phyloP scores from a whole-genome alignment of 2,113 vertebrate genomes.

The Alces alces region DNA sequence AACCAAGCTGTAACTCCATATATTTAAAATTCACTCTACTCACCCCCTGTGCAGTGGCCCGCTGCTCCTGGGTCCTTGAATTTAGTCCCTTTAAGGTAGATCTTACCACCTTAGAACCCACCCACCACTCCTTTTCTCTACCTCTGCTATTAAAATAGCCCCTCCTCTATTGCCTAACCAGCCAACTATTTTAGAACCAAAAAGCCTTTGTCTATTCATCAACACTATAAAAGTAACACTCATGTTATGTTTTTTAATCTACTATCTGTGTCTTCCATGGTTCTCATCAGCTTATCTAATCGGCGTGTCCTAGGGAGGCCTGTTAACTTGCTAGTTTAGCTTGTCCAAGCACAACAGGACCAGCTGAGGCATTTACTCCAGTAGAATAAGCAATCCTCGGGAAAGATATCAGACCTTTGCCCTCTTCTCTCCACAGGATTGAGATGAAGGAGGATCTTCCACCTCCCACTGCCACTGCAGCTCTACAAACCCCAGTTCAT shows the following conservation, averaged over 20 bases:
- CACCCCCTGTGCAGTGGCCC: not conserved
- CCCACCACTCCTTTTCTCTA: not conserved
- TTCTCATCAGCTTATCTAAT: conserved; percentile 57
- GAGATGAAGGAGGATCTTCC: not conserved
- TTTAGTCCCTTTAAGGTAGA: not conserved
- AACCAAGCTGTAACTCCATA: not conserved
- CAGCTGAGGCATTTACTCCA: not conserved
- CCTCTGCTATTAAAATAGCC: not conserved
- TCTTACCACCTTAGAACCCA: not conserved
- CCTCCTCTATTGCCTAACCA: conserved; percentile 21
- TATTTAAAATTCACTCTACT: conserved; percentile 48
- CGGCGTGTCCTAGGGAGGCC: not conserved
- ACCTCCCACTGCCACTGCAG: not conserved
- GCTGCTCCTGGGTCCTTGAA: not conserved
- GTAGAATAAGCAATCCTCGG: not conserved
- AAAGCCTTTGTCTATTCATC: conserved; percentile 59
- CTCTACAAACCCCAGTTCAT: not conserved
- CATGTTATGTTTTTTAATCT: conserved; percentile 41
- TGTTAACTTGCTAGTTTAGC: not conserved
- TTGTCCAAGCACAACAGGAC: not conserved
- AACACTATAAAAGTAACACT: conserved; percentile 52
- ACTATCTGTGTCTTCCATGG: not conserved
- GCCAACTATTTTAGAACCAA: conserved; percentile 35
- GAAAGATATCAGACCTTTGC: not conserved
- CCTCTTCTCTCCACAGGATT: not conserved